Conservation (phyloP, 1,140 invertebrate species). For the Zaprionus kolodkinae region DNA sequence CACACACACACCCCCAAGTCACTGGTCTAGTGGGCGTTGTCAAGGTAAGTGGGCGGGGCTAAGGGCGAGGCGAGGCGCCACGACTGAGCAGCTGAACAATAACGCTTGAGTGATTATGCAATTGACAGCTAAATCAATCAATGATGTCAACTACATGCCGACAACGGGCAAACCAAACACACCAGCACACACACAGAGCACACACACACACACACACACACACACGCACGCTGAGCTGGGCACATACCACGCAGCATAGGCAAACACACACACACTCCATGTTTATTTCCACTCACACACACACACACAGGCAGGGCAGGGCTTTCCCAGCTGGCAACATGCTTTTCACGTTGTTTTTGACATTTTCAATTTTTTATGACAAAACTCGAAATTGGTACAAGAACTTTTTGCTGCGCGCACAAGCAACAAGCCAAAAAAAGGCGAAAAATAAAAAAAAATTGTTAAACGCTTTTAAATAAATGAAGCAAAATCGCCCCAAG, state of each 20-base stretch:
- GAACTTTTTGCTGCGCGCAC: constrained; percentile 39
- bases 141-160: constrained; percentile 83
- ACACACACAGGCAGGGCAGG: constrained; percentile 15
- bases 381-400: constrained; percentile 76
- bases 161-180: constrained; percentile 48
- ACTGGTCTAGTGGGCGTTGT: constrained; percentile 12
- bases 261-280: constrained; percentile 33
- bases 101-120: constrained; percentile 84
- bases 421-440: not conserved
- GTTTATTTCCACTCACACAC: constrained; percentile 36
- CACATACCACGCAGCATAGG: constrained; percentile 13
- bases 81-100: constrained; percentile 77
- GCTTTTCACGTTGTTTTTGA: constrained; percentile 72
- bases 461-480: constrained; percentile 3
- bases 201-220: constrained; percentile 6
- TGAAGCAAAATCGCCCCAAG: not conserved
- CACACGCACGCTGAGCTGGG: not conserved
- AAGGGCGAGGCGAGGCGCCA: constrained; percentile 29
- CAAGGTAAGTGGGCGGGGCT: constrained; percentile 30
- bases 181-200: constrained; percentile 5
- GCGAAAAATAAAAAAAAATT: not conserved
- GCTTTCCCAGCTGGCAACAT: constrained; percentile 52
- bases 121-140: constrained; percentile 84
- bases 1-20: constrained; percentile 45
- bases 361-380: constrained; percentile 83